Percentiles rank a stretch among this genome's conserved stretches.
Conservation (phyloP, 2,888 invertebrate species). For the Eupsilia transversa region DNA sequence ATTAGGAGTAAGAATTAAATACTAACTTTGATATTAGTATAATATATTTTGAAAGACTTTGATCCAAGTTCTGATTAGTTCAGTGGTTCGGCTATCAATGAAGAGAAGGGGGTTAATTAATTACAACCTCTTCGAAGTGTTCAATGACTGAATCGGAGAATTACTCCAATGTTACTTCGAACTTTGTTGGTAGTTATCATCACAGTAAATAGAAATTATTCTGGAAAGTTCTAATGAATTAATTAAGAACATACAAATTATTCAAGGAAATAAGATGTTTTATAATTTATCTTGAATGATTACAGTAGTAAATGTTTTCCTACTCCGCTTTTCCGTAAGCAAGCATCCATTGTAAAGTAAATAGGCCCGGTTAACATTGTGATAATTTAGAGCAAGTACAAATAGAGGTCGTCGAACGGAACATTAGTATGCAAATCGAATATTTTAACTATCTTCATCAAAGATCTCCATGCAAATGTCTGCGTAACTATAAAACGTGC, state of each 20-base stretch:
- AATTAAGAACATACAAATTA: constrained; percentile 9
- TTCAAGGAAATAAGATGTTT: background rate
- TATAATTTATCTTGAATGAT: background rate
- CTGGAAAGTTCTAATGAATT: constrained; percentile 19
- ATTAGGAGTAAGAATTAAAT: constrained; percentile 21
- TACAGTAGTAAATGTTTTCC: background rate
- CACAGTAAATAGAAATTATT: constrained; percentile 28
- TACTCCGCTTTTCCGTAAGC: too few relatives aligned
- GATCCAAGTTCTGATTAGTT: constrained; percentile 47
- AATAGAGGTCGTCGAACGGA: constrained; percentile 40
- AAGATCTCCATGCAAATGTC: constrained; percentile 58
- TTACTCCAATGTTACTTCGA: constrained; percentile 25
- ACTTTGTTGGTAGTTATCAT: constrained; percentile 36
- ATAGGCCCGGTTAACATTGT: constrained; percentile 29
- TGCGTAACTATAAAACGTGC: constrained; percentile 60
- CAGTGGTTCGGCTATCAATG: constrained; percentile 40
- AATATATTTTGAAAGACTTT: constrained; percentile 32
- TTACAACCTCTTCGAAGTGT: constrained; percentile 39
- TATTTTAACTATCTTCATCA: constrained; percentile 61
- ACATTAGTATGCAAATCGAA: constrained; percentile 62
- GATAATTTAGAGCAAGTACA: constrained; percentile 38
- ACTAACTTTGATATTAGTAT: constrained; percentile 33
- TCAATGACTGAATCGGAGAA: constrained; percentile 42
- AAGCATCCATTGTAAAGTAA: constrained; percentile 18
- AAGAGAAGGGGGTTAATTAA: constrained; percentile 51